Evolutionary conservation across 1,140 invertebrate genomes (phyloP).

Genomic region (Palaemon carinicauda): DNA sequence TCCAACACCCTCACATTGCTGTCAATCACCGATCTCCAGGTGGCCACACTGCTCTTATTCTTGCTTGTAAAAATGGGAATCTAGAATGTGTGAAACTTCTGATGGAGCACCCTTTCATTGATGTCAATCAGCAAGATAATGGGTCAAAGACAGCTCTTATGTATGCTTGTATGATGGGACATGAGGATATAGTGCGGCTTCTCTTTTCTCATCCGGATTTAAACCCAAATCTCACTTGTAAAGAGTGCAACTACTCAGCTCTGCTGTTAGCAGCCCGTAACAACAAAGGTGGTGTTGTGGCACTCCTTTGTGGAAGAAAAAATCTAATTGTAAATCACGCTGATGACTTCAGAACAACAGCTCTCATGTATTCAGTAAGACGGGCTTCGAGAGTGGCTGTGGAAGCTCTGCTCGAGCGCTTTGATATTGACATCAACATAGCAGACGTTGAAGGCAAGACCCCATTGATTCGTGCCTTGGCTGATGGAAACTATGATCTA

Average conservation of each 20-base stretch:
- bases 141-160: conserved; percentile 86
- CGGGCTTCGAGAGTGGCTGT: conserved; percentile 26
- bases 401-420: conserved; percentile 46
- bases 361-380: conserved; percentile 42
- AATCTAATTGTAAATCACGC: conserved; percentile 47
- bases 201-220: conserved; percentile 57
- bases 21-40: conserved; percentile 77
- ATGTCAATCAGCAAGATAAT: conserved; percentile 83
- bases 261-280: conserved; percentile 49
- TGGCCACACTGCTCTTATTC: conserved; percentile 93
- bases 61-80: conserved; percentile 91
- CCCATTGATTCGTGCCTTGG: conserved; percentile 50
- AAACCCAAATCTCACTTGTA: conserved; percentile 49
- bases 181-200: conserved; percentile 53
- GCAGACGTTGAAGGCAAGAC: conserved; percentile 57
- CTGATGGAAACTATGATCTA: conserved; percentile 44
- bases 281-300: conserved; percentile 31
- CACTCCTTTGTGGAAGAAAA: conserved; percentile 37
- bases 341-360: conserved; percentile 45
- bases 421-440: conserved; percentile 54
- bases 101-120: conserved; percentile 81
- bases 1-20: conserved; percentile 27
- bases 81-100: conserved; percentile 84
- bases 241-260: conserved; percentile 49
- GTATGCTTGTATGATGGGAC: conserved; percentile 53